Base-by-base conservation (phyloP, 2,888 invertebrate genomes). In the Agrotis segetum region DNA sequence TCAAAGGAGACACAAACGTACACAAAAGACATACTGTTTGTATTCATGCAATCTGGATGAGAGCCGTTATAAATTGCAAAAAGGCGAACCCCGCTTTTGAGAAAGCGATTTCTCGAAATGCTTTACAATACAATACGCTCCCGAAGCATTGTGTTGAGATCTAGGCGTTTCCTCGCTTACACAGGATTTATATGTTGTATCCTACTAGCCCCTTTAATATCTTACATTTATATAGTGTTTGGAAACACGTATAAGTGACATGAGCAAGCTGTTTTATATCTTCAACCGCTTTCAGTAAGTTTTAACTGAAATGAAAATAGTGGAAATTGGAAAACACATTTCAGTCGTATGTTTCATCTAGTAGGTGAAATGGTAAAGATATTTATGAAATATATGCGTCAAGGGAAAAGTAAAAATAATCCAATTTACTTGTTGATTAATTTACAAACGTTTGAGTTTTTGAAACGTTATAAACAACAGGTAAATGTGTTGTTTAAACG, bases 31-130 rank as follows among this genome's bases (percentile, higher is more conserved):
- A 84, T 85, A 85, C 87, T 87, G 88, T 90, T 90, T 89, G 90
- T 92, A 93, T 93, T 92, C 92, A 91, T 92, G 91, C 91, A 92
- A 93, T 93, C 92, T 91, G 90, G 91, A 92, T 91, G 92, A 92
- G 92, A 92, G 89, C 89, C 89, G 92, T 92, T 93, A 93, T 93
- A 94, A 94, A 95, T 94, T 92, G 94, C 92, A 94, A 94, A 94
- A 95, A 94, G 93, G 90, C 92, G 90, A 92, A 90, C 87, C 88
- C 84, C 88, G 92, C 92, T 93, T 93, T 93, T 93, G 92, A 91
- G 92, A 92, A 92, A 93, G 88, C 94, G 95, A 92, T 95, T 94
- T 94, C 93, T 92, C 90, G 92, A 94, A 95, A 93, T 91, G 90
- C 92, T 92, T 92, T 92, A 94, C 94, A 94, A 94, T 91, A 95